Base-by-base conservation (phyloP, 2,888 invertebrate species). In the Napeogenes sylphis region DNA sequence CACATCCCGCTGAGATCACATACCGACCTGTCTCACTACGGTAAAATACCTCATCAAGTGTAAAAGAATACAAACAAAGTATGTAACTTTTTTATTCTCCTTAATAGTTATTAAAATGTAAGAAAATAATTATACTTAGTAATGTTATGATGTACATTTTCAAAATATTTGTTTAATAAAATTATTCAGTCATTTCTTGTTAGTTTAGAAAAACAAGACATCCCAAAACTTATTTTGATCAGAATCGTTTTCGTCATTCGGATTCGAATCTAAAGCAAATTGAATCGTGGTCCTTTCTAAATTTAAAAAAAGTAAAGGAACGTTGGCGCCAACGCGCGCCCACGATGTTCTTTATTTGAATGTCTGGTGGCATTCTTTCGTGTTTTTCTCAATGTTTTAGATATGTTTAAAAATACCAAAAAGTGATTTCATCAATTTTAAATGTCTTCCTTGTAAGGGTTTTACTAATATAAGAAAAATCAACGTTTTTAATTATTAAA, bases 261-360 rank as follows among this genome's bases (percentile, higher is more conserved):
- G 58, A 62, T 66, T 78, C 51, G 51, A 83, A 81, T 79, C 77
- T 75, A 68, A 75, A 85, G 86, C 87, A 88, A 88, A 88, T 88
- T 88, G 87, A 87, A 87, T 73, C 72, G 70, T 74, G 72, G 69
- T 66, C 67, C 81, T 82, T 82, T 85, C 82, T 47, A 64, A 68
- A 59, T 63, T 63, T 81, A 82, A 85, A 87, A 87, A 85, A 83
- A 78, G 73, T 82, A 82, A 79, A 81, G 84, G 84, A 80, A 83
- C 84, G 87, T 85, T 88, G 90, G 90, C 90, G 90, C 90, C 90
- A 87, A 83, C 84, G 84, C 84, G 85, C 84, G 85, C 84, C 82
- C 70, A 73, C 69, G 72, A 81, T 82, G 83, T 79, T 82, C 84
- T 86, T 87, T 87, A 88, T 87, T 87, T 84, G 83, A 90, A 86